phyloP scores from a whole-genome alignment of 2,888 invertebrate species.

The Heterodera filipjevi region DNA sequence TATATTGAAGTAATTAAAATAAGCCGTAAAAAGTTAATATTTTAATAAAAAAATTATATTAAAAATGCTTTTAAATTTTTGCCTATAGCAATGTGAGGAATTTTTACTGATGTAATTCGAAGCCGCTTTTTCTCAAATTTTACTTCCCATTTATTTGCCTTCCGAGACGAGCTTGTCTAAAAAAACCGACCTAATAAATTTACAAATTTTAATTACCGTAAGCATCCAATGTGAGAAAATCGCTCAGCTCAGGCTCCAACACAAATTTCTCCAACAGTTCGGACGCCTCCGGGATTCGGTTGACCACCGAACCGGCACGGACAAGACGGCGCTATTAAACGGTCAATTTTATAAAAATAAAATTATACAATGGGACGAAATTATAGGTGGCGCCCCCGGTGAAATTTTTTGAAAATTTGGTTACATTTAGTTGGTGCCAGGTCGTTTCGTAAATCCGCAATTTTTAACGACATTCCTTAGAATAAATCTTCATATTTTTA shows the following conservation, averaged over 20 bases:
- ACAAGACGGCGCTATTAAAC: conserved; percentile 50
- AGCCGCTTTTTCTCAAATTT: background rate
- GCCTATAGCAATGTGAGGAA: background rate
- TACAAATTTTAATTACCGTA: conserved; percentile 3
- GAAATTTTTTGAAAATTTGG: no score
- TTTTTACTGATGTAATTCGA: background rate
- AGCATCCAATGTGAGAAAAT: conserved; percentile 72
- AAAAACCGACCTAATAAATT: conserved; percentile 26
- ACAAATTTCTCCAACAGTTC: conserved; percentile 74
- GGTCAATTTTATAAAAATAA: background rate
- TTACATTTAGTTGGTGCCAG: no score
- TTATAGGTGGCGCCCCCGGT: no score
- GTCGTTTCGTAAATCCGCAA: no score
- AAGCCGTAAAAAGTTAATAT: background rate
- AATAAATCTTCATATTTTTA: no score
- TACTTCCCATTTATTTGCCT: conserved; percentile 48
- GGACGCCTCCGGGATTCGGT: conserved; percentile 63
- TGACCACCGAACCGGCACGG: conserved; percentile 60
- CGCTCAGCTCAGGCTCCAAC: conserved; percentile 71
- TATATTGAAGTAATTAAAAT: no score
- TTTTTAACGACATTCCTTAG: no score
- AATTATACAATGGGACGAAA: no score
- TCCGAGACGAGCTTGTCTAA: conserved; percentile 65
- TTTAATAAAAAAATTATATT: background rate
- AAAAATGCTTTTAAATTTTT: background rate